Evolutionary conservation across 92 coral and sea anemone species (phyloP).

Genomic region (Siderastrea radians): DNA sequence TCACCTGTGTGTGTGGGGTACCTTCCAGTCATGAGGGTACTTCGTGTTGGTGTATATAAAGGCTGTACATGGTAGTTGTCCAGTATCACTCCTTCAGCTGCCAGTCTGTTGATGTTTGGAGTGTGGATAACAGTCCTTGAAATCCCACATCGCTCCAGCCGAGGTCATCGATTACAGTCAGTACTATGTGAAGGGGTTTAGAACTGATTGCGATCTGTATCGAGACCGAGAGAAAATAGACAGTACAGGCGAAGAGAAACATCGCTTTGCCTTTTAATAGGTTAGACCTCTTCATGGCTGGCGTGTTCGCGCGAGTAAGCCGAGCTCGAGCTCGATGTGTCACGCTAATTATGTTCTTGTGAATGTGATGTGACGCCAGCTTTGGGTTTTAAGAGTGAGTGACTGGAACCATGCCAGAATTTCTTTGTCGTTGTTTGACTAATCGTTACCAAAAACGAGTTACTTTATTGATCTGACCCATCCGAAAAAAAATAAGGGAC

Average conservation of each 20-base stretch:
- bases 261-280: background rate
- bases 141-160: conserved; percentile 91
- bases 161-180: conserved; percentile 73
- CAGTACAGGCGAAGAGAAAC: background rate
- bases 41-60: conserved; percentile 87
- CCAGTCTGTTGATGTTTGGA: conserved; percentile 81
- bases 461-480: too few relatives aligned
- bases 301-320: too few relatives aligned
- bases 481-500: too few relatives aligned
- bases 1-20: conserved; percentile 92
- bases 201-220: background rate
- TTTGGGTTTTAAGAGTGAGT: too few relatives aligned
- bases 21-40: conserved; percentile 89
- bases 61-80: conserved; percentile 85
- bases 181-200: conserved; percentile 65
- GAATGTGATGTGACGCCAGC: too few relatives aligned
- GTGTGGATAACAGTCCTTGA: conserved; percentile 80
- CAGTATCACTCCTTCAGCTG: conserved; percentile 79
- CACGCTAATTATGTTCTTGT: too few relatives aligned
- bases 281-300: too few relatives aligned
- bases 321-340: too few relatives aligned
- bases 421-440: too few relatives aligned
- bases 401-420: too few relatives aligned
- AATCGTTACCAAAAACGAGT: too few relatives aligned
- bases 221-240: background rate